Conservation (phyloP, 2,797 vertebrate species). For the Lates japonicus region DNA sequence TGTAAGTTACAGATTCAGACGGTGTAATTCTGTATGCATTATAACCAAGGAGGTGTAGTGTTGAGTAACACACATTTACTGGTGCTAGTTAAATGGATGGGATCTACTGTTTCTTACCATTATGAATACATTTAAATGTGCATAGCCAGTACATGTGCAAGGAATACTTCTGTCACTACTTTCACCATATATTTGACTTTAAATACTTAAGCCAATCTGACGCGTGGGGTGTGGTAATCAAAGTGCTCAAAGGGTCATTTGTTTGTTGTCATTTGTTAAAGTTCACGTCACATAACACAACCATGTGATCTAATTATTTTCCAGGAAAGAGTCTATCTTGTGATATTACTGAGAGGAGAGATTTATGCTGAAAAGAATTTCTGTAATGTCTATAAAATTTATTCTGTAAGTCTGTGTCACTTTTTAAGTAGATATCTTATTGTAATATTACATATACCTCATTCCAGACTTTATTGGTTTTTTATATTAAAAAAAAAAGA, state of each 20-base stretch:
- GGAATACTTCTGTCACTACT: background rate
- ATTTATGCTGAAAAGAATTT: background rate
- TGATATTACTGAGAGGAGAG: background rate
- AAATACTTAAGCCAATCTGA: background rate
- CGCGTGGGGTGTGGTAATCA: background rate
- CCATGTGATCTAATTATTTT: slow-evolving; percentile 23
- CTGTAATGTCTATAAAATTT: background rate
- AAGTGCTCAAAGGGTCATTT: background rate
- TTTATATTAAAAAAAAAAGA: background rate
- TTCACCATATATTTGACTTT: background rate
- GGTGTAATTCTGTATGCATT: slow-evolving; percentile 21
- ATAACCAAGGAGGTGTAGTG: slow-evolving; percentile 41
- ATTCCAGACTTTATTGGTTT: background rate
- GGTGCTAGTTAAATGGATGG: slow-evolving; percentile 11
- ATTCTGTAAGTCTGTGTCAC: background rate
- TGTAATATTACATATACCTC: background rate
- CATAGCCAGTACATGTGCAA: no score
- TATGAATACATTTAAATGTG: background rate
- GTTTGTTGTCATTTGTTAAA: background rate
- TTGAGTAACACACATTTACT: slow-evolving; percentile 34
- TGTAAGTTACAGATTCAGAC: slow-evolving; percentile 64
- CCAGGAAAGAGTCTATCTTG: background rate
- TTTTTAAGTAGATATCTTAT: background rate
- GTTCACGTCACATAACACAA: background rate
- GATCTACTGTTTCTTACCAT: background rate